Evolutionary conservation across 2,113 vertebrate species (phyloP).

Genomic region (Reinhardtius hippoglossoides): DNA sequence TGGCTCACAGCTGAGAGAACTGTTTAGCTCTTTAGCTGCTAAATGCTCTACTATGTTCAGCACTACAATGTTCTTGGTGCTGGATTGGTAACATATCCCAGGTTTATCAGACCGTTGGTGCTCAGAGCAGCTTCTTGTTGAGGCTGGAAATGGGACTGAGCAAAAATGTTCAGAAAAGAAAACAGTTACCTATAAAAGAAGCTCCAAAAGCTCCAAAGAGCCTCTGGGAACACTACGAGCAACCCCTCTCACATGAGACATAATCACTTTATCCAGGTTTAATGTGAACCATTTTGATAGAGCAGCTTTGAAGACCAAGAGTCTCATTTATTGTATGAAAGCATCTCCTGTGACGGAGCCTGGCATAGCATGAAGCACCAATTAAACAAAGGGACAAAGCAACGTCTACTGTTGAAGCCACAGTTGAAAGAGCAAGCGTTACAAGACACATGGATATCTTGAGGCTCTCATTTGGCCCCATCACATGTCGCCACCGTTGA

Average conservation of each 20-base stretch:
- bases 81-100: too few relatives aligned
- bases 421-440: slow-evolving; percentile 3
- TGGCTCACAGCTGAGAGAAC: not conserved
- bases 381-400: not conserved
- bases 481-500: slow-evolving; percentile 35
- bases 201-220: too few relatives aligned
- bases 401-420: not conserved
- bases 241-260: not conserved
- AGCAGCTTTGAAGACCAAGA: too few relatives aligned
- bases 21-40: not conserved
- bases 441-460: slow-evolving; percentile 23
- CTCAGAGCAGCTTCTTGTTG: too few relatives aligned
- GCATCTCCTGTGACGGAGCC: not conserved
- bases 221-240: too few relatives aligned
- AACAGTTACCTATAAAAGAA: too few relatives aligned
- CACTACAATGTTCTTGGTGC: not conserved
- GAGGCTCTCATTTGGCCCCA: slow-evolving; percentile 35
- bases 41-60: not conserved
- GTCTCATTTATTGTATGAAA: not conserved
- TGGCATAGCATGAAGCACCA: too few relatives aligned
- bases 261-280: not conserved
- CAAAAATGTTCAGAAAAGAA: too few relatives aligned
- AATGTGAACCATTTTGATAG: not conserved
- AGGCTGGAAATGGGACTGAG: too few relatives aligned
- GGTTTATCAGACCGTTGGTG: too few relatives aligned